Evolutionary conservation across 2,113 vertebrate genomes (phyloP).

Genomic region (Halichoerus grypus): DNA sequence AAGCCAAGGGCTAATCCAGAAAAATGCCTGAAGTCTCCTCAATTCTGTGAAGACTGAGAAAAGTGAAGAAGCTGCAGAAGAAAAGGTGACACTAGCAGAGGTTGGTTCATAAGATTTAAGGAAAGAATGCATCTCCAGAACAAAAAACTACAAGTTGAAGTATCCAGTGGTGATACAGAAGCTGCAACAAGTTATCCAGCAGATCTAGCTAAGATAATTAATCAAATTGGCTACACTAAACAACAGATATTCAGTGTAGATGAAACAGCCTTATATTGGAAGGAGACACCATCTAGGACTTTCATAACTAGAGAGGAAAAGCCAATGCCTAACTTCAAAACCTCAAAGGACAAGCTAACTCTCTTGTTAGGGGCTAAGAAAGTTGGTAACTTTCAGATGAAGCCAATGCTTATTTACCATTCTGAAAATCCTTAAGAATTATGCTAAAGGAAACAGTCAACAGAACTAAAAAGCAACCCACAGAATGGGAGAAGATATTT

Average conservation of each 20-base stretch:
- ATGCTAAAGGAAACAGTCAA: background rate
- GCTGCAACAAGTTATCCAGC: background rate
- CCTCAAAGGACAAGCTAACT: background rate
- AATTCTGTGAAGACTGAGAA: background rate
- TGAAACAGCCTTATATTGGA: background rate
- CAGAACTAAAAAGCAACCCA: no score
- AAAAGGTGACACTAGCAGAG: background rate
- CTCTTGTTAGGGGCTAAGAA: background rate
- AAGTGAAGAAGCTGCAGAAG: background rate
- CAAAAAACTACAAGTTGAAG: background rate
- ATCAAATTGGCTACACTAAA: background rate
- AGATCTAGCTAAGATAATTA: no score
- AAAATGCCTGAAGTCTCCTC: background rate
- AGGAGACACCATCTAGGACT: background rate
- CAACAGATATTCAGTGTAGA: background rate
- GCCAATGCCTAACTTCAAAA: background rate
- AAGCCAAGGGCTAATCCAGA: background rate
- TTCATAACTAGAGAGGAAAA: background rate
- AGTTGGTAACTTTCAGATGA: background rate
- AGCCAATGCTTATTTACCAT: background rate
- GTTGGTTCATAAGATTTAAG: background rate
- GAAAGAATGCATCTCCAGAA: background rate
- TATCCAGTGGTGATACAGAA: background rate
- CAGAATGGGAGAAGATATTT: no score
- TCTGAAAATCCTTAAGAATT: background rate